Evolutionary conservation across 2,797 vertebrate genomes (phyloP).

Genomic region (Chaunax sp.): DNA sequence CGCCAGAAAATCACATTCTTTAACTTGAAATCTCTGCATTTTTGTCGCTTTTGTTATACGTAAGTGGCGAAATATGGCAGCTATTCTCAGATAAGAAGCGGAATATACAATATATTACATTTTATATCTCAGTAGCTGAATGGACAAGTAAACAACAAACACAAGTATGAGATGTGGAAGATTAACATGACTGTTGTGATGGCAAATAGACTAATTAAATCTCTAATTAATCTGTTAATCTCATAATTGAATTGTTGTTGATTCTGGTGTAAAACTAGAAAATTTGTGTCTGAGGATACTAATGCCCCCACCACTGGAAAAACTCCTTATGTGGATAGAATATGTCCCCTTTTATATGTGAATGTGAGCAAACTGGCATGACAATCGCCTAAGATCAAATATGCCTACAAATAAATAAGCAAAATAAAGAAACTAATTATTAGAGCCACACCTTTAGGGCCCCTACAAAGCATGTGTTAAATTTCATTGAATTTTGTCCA

Average conservation of each 20-base stretch:
- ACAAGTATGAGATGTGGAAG: not conserved
- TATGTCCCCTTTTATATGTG: too few relatives aligned
- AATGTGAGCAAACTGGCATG: too few relatives aligned
- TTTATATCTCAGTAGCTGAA: not conserved
- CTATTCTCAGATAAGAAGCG: conserved; percentile 23
- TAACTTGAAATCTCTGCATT: conserved; percentile 43
- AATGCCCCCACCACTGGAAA: too few relatives aligned
- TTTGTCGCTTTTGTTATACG: conserved; percentile 43
- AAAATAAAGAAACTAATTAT: too few relatives aligned
- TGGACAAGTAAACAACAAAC: not conserved
- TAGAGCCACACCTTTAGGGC: too few relatives aligned
- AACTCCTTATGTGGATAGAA: too few relatives aligned
- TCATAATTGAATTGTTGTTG: not conserved
- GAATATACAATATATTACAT: conserved; percentile 23
- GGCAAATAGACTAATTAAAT: not conserved
- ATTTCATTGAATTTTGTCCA: too few relatives aligned
- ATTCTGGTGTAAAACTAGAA: not conserved
- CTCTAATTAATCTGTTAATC: not conserved
- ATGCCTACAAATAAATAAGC: too few relatives aligned
- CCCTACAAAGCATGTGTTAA: too few relatives aligned
- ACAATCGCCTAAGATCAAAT: too few relatives aligned
- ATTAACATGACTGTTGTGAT: not conserved
- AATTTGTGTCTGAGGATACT: too few relatives aligned
- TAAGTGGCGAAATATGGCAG: conserved; percentile 22
- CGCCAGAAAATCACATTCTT: conserved; percentile 55